phyloP scores from a whole-genome alignment of 2,113 vertebrate species.

The Calidris pygmaea region DNA sequence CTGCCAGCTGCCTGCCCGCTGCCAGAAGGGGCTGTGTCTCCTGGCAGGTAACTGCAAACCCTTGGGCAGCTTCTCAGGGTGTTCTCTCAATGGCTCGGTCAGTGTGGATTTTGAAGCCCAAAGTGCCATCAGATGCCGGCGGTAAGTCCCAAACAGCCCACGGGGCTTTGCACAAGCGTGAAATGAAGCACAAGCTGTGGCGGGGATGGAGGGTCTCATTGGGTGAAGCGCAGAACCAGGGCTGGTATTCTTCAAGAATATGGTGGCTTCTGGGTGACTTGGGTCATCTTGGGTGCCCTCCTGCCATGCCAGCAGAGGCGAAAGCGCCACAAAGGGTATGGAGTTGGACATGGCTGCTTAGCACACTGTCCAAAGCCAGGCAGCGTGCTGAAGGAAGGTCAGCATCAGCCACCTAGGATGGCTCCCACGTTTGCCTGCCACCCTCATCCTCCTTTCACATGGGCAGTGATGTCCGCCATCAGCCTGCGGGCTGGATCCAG shows the following conservation, averaged over 20 bases:
- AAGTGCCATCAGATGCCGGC: neutral
- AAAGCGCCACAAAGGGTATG: neutral
- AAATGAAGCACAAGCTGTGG: neutral
- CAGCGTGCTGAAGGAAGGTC: neutral
- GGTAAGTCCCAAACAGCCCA: neutral
- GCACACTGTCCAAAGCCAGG: rapidly evolving
- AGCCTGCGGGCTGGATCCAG: neutral
- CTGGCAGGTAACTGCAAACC: neutral
- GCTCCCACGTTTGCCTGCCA: neutral
- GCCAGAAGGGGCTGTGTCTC: neutral
- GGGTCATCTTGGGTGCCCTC: neutral
- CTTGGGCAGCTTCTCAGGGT: neutral
- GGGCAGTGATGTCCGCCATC: neutral
- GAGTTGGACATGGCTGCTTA: neutral
- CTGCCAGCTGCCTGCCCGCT: neutral
- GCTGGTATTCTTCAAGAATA: neutral
- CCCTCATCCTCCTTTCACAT: neutral
- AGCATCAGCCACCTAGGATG: neutral
- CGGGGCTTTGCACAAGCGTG: neutral
- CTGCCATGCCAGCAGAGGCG: neutral
- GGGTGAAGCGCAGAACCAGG: rapidly evolving
- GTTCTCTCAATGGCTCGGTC: neutral
- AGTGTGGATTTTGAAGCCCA: neutral
- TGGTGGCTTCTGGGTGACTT: neutral
- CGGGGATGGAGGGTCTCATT: rapidly evolving